A percentile compares a stretch with the other conserved stretches of the same genome.
phyloP scores from a whole-genome alignment of 37 sponge, comb jelly and placozoan genomes.

The Aplysina aerophoba region DNA sequence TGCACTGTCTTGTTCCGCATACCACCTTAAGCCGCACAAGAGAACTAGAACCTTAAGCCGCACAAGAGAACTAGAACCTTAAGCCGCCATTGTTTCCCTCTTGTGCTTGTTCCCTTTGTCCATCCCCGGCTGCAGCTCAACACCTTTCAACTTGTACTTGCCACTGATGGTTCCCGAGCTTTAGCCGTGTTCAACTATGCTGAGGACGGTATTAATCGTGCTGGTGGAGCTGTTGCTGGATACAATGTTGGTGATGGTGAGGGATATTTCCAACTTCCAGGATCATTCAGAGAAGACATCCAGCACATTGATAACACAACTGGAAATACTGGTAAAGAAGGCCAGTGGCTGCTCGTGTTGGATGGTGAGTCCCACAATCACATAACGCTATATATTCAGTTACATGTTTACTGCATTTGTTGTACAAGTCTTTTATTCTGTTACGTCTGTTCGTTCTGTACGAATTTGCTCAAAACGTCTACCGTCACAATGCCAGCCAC shows the following conservation, averaged over 20 bases:
- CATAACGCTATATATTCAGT: too few species aligned
- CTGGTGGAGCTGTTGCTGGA: slow-evolving; percentile 2
- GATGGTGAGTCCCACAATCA: neutral
- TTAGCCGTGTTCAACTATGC: slow-evolving; percentile 17
- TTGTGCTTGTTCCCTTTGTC: too few species aligned
- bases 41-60: too few species aligned
- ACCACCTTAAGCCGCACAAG: neutral
- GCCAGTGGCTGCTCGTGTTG: slow-evolving; percentile 22
- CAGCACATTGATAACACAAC: neutral
- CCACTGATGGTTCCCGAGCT: slow-evolving; percentile 6
- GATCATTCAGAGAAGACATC: slow-evolving; percentile 11
- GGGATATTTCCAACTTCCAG: neutral
- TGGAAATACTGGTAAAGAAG: slow-evolving; percentile 17
- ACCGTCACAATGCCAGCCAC: too few species aligned
- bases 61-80: too few species aligned
- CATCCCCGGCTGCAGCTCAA: neutral
- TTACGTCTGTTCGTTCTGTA: too few species aligned
- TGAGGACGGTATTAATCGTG: slow-evolving; percentile 22
- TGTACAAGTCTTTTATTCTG: too few species aligned
- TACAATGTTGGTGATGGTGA: slow-evolving; percentile 27
- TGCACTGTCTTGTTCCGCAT: neutral
- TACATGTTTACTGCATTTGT: too few species aligned
- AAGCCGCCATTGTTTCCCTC: too few species aligned
- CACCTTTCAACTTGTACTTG: slow-evolving; percentile 21
- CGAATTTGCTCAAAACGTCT: too few species aligned